A percentile compares a stretch with the other conserved stretches of the same genome.
Evolutionary conservation across 1,140 invertebrate genomes (phyloP).

Genomic region (Maconellicoccus hirsutus): DNA sequence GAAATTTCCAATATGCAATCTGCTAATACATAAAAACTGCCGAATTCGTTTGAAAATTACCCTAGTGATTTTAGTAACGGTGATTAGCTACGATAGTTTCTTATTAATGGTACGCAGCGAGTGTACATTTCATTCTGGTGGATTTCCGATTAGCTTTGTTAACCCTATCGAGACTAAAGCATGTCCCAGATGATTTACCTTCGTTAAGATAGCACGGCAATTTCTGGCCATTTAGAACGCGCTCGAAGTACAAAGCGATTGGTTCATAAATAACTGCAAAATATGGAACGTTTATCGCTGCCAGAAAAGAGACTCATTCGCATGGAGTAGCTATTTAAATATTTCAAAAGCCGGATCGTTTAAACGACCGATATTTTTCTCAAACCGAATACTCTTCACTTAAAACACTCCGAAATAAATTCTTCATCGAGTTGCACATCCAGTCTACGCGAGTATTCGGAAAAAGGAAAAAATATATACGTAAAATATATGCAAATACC

Average conservation of each 20-base stretch:
- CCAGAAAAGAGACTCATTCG: neutral
- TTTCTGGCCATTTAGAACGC: neutral
- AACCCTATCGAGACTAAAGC: neutral
- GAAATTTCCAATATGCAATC: too few species aligned
- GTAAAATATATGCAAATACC: neutral
- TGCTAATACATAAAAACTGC: too few species aligned
- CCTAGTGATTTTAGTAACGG: too few species aligned
- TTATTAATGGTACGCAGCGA: too few species aligned
- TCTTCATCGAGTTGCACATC: neutral
- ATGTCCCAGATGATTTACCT: neutral
- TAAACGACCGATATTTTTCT: slow-evolving; percentile 1
- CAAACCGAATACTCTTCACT: neutral
- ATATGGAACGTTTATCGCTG: neutral
- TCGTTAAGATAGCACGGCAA: slow-evolving; percentile 2
- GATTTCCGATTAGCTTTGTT: neutral
- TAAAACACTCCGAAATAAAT: neutral
- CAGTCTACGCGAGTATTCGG: neutral
- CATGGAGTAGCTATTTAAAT: neutral
- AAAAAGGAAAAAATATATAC: neutral
- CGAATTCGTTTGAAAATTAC: too few species aligned
- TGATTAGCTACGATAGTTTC: too few species aligned
- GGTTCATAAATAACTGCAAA: neutral
- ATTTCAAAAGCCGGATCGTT: neutral
- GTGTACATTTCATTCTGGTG: neutral
- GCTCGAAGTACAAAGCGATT: neutral